Base-by-base conservation (phyloP, 2,113 vertebrate genomes). In the Clarias batrachus region DNA sequence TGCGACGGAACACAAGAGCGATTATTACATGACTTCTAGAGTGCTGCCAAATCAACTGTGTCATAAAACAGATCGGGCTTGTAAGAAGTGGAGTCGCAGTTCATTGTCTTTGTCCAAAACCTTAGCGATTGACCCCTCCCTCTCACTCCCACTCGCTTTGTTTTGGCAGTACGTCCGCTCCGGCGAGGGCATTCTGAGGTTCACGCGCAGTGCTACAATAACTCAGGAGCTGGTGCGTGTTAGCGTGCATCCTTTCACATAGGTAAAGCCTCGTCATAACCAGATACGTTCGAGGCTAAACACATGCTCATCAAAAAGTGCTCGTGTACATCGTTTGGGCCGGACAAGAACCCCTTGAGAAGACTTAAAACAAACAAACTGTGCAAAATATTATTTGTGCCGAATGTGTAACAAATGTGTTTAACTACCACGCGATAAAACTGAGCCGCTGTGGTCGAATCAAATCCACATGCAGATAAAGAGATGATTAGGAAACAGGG, bases 181-280 rank as follows among this genome's bases (percentile, higher is more conserved):
- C 27, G 48, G 62, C 25, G 11, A 88, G 83, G 78, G 87, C 82
- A 88, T 82, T 85, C 59, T 63, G 86, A 83, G 37, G 86, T 87
- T 80, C 80, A 86, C 21, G 33, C 66, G 63, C 85, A 81, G 79
- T 86, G 78, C 85, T 86, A 81, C 78, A 62, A 82, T 85, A 80
- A 85, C 33, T 85, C 83, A 83, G 70, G 62, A 70, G 79, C 27
- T 48, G 23, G 79, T 71, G 70, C 12, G 41, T 52, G 73, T 27
- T 33, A 33, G 70, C 23, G 17, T 16, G 37, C 54, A 33, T 37
- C 63, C 65, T 78, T 77, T 70, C 2, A 9, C 70, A 23, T 70
- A 71, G 56, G 41, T 27, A 52, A 19, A 37, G 63, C 27, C 62
- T 74, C n/a, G n/a, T 60, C 59, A n/a, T 76, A 65, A 74, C 14